Evolutionary conservation across 2,888 invertebrate species (phyloP).

Genomic region (Prostheceraeus crozeri): DNA sequence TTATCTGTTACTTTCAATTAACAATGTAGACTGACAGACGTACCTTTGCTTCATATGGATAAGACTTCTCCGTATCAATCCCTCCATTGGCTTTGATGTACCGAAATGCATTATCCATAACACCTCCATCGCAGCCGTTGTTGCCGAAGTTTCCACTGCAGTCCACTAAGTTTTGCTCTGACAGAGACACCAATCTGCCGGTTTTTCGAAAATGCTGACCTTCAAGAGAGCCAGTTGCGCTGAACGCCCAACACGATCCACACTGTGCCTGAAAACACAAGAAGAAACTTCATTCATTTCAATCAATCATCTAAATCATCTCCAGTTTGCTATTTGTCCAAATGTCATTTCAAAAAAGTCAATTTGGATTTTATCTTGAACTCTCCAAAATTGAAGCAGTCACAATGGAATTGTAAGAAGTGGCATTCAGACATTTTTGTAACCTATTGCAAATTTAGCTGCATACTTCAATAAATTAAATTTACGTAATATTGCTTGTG

Average conservation of each 20-base stretch:
- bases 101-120: conserved; percentile 45
- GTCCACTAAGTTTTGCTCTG: conserved; percentile 46
- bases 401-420: too few species aligned
- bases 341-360: too few species aligned
- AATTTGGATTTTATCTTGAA: too few species aligned
- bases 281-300: too few species aligned
- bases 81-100: conserved; percentile 64
- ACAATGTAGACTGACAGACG: not conserved
- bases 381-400: too few species aligned
- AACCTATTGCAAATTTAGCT: too few species aligned
- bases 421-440: too few species aligned
- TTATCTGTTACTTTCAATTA: not conserved
- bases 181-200: conserved; percentile 44
- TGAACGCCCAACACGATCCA: conserved; percentile 80
- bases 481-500: too few species aligned
- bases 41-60: conserved; percentile 64
- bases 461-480: too few species aligned
- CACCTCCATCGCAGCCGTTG: conserved; percentile 48
- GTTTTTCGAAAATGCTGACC: conserved; percentile 60
- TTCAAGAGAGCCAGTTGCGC: conserved; percentile 57
- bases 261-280: too few species aligned
- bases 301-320: too few species aligned
- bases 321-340: too few species aligned
- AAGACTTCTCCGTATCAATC: conserved; percentile 61
- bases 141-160: conserved; percentile 47